These are phyloP conservation scores for Diplazon laetatorius DNA, from an alignment of 2,888 invertebrate species.

Conservation along the genomic window DNA sequence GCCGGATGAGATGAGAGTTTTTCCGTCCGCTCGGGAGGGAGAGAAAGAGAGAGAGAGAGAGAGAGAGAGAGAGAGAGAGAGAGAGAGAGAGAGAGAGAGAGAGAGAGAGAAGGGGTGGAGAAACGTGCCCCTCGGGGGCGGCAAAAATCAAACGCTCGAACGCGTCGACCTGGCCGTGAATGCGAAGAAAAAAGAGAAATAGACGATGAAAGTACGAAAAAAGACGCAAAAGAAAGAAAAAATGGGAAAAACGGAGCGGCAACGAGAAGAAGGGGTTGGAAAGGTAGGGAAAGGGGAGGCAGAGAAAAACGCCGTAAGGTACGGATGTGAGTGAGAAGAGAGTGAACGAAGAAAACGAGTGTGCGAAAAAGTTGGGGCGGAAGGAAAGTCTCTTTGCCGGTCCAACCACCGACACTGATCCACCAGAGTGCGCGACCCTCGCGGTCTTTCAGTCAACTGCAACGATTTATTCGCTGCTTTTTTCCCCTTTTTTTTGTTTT, in stretches of 20 bases:
- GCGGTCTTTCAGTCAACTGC: slow-evolving; percentile 51
- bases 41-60: slow-evolving; percentile 12
- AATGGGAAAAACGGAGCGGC: slow-evolving; percentile 20
- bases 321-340: slow-evolving; percentile 15
- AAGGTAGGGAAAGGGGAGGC: too few species aligned
- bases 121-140: slow-evolving; percentile 49
- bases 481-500: background rate
- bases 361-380: slow-evolving; percentile 16
- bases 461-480: slow-evolving; percentile 49
- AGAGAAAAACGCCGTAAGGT: background rate
- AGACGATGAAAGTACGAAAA: too few species aligned
- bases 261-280: slow-evolving; percentile 1
- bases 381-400: slow-evolving; percentile 21
- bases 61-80: background rate
- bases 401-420: slow-evolving; percentile 20
- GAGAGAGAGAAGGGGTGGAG: too few species aligned
- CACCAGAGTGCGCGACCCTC: background rate
- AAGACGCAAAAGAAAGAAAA: too few species aligned
- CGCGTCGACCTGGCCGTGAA: slow-evolving; percentile 49
- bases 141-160: slow-evolving; percentile 66
- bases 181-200: slow-evolving; percentile 15
- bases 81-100: slow-evolving; percentile 5
- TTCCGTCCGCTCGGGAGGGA: slow-evolving; percentile 32
- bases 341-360: slow-evolving; percentile 24
- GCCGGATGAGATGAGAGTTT: slow-evolving; percentile 44